These are phyloP conservation scores for Drosophila obscura DNA, from an alignment of 1,140 invertebrate species.

Conservation along the genomic window DNA sequence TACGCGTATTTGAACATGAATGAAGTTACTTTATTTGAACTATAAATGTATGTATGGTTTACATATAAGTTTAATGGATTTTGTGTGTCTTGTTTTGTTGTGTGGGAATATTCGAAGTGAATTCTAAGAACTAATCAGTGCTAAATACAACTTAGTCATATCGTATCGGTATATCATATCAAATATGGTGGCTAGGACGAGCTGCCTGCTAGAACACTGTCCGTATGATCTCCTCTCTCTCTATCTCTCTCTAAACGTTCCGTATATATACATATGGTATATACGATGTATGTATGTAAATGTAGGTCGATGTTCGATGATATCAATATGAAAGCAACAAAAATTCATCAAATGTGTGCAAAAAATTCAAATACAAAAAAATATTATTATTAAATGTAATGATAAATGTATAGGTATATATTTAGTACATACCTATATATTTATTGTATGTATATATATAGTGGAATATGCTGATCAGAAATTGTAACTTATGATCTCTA, in stretches of 20 bases:
- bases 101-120: constrained; percentile 42
- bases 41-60: constrained; percentile 35
- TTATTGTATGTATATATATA: constrained; percentile 19
- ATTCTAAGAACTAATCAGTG: constrained; percentile 75
- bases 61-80: constrained; percentile 10
- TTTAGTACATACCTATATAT: not conserved
- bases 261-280: constrained; percentile 18
- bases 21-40: constrained; percentile 52
- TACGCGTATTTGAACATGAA: constrained; percentile 16
- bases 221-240: constrained; percentile 20
- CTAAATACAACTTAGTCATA: constrained; percentile 78
- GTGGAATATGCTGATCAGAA: constrained; percentile 32
- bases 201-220: constrained; percentile 45
- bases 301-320: constrained; percentile 64
- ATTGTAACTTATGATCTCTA: constrained; percentile 20
- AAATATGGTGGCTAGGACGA: constrained; percentile 42
- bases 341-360: constrained; percentile 59
- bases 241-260: constrained; percentile 1
- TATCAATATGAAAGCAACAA: constrained; percentile 81
- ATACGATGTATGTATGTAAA: constrained; percentile 39
- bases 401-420: constrained; percentile 39
- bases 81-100: constrained; percentile 32
- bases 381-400: constrained; percentile 32
- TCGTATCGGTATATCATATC: constrained; percentile 30
- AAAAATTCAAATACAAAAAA: constrained; percentile 39